Percentiles rank a stretch among this genome's conserved stretches.
Conservation (phyloP, 2,113 vertebrate species). For the Eurystomus gularis region DNA sequence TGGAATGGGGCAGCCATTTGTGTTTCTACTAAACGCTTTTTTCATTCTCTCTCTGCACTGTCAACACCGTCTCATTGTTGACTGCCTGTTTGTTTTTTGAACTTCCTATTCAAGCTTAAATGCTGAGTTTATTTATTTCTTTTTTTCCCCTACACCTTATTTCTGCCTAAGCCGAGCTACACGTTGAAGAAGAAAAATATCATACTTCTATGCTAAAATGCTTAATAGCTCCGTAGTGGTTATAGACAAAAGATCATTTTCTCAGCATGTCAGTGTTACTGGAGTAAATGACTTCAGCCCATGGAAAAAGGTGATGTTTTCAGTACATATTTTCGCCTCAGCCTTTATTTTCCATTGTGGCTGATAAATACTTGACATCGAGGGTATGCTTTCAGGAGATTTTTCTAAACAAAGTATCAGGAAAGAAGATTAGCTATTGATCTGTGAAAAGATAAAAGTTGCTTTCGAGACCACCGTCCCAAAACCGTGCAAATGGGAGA, state of each 20-base stretch:
- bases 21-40: not conserved
- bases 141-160: not conserved
- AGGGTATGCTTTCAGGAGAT: not conserved
- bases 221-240: constrained; percentile 54
- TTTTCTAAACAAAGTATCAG: constrained; percentile 33
- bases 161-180: constrained; percentile 15
- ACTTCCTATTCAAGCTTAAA: not conserved
- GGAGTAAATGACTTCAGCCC: constrained; percentile 58
- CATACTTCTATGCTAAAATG: constrained; percentile 17
- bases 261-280: constrained; percentile 52
- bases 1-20: not conserved
- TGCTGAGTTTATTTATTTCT: not conserved
- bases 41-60: not conserved
- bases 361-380: constrained; percentile 34
- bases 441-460: not conserved
- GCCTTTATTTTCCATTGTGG: constrained; percentile 20
- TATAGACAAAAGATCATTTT: constrained; percentile 67
- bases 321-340: constrained; percentile 7
- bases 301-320: constrained; percentile 42
- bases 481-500: accelerated
- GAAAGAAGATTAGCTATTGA: not conserved
- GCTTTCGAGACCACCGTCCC: not conserved
- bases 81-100: not conserved
- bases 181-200: constrained; percentile 42
- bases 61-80: not conserved